Percentiles rank a stretch among this genome's conserved stretches.
phyloP scores from a whole-genome alignment of 1,140 invertebrate species.

The Brachionus asplanchnoidis region DNA sequence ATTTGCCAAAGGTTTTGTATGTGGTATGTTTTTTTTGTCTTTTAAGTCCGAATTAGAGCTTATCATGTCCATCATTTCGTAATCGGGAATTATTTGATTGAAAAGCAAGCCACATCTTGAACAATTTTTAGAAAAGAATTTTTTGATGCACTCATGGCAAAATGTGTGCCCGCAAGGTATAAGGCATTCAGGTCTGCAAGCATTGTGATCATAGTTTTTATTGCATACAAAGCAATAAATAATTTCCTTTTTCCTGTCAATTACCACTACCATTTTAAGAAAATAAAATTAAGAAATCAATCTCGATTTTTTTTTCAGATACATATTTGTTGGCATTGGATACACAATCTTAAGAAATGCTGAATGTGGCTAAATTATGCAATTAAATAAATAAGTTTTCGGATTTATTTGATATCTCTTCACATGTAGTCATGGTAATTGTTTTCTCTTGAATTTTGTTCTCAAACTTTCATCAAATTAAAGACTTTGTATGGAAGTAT shows the following conservation, averaged over 20 bases:
- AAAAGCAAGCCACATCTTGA: neutral
- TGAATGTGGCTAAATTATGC: neutral
- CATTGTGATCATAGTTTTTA: neutral
- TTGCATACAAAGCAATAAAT: neutral
- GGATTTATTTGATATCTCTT: neutral
- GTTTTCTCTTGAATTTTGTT: neutral
- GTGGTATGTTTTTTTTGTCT: neutral
- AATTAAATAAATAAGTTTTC: neutral
- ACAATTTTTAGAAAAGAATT: neutral
- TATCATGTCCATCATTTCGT: constrained; percentile 21
- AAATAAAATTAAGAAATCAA: neutral
- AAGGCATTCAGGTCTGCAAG: neutral
- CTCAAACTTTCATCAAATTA: neutral
- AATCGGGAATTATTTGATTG: constrained; percentile 33
- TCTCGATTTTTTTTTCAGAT: neutral
- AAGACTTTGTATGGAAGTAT: neutral
- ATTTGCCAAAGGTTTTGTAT: neutral
- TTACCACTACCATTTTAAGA: neutral
- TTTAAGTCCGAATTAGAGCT: neutral
- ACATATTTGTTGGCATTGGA: constrained; percentile 16
- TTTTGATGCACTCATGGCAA: constrained; percentile 8
- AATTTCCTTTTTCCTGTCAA: constrained; percentile 29
- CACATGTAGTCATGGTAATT: neutral
- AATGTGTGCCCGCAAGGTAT: constrained; percentile 38
- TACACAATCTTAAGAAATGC: neutral